Conservation (phyloP, 2,797 vertebrate genomes). For the Urosaurus nigricauda region DNA sequence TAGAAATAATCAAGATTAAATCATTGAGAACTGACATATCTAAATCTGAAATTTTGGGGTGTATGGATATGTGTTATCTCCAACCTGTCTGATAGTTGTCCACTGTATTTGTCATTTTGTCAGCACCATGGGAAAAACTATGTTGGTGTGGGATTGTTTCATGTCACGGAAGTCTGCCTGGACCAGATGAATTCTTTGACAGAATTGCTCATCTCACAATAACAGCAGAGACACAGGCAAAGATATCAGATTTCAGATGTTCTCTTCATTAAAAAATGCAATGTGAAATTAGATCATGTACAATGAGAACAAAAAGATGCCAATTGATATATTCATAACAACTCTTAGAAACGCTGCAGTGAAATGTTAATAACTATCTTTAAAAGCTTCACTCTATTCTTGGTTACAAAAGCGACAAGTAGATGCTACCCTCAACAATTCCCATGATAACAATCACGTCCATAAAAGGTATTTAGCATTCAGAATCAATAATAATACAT, state of each 20-base stretch:
- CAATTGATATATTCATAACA: constrained; percentile 11
- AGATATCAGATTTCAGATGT: not conserved
- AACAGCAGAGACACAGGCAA: not conserved
- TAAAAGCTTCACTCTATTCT: constrained; percentile 55
- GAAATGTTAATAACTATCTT: constrained; percentile 24
- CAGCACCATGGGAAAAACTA: not conserved
- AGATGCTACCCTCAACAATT: constrained; percentile 11
- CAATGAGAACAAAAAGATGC: not conserved
- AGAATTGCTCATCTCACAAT: not conserved
- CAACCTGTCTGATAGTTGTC: not conserved
- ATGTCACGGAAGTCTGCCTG: not conserved
- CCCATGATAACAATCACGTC: not conserved
- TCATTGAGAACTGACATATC: not conserved
- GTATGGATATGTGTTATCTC: not conserved
- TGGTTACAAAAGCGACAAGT: constrained; percentile 40
- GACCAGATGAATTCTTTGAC: not conserved
- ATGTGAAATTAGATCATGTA: not conserved
- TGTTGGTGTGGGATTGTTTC: not conserved
- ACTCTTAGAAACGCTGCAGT: constrained; percentile 6
- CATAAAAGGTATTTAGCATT: constrained; percentile 25
- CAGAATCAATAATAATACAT: constrained; percentile 28
- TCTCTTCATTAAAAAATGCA: not conserved
- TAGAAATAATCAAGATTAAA: not conserved
- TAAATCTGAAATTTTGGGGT: not conserved
- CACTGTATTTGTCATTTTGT: not conserved